Conservation (phyloP, 2,113 vertebrate genomes). For the Catharus bicknelli region DNA sequence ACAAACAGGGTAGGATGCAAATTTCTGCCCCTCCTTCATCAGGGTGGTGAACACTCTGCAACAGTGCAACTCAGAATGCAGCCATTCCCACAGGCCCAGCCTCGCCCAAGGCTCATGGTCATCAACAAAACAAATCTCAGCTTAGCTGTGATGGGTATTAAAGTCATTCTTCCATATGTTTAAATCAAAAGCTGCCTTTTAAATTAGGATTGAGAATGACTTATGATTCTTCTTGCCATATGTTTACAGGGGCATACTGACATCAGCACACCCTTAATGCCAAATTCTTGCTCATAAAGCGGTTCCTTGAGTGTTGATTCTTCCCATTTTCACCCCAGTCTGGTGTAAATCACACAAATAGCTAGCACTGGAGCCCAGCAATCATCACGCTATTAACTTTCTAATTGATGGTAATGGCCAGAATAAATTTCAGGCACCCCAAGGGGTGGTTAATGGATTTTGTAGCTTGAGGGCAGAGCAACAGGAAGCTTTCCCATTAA, state of each 20-base stretch:
- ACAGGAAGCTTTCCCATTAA: slow-evolving; percentile 43
- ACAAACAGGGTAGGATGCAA: not conserved
- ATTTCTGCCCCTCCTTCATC: not conserved
- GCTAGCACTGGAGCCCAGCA: slow-evolving; percentile 31
- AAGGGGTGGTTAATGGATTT: slow-evolving; percentile 60
- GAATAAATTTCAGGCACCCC: slow-evolving; percentile 60
- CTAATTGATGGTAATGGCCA: slow-evolving; percentile 60
- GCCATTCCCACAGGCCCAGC: not conserved
- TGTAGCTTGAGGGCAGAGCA: slow-evolving; percentile 41
- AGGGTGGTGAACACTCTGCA: not conserved
- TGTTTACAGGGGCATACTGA: not conserved
- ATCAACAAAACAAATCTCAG: not conserved
- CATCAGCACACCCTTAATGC: not conserved
- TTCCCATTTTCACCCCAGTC: not conserved
- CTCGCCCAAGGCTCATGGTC: not conserved
- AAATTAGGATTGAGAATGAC: not conserved
- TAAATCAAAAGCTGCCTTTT: slow-evolving; percentile 10
- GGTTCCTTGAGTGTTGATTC: not conserved
- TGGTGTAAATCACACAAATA: slow-evolving; percentile 55
- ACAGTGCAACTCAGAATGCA: not conserved
- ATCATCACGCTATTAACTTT: slow-evolving; percentile 60
- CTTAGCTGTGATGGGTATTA: not conserved
- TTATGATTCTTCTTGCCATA: not conserved
- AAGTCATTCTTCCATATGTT: not conserved
- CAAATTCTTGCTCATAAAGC: slow-evolving; percentile 14